These are phyloP conservation scores for Anthoptus insignis DNA, from an alignment of 2,888 invertebrate genomes.

Conservation along the genomic window DNA sequence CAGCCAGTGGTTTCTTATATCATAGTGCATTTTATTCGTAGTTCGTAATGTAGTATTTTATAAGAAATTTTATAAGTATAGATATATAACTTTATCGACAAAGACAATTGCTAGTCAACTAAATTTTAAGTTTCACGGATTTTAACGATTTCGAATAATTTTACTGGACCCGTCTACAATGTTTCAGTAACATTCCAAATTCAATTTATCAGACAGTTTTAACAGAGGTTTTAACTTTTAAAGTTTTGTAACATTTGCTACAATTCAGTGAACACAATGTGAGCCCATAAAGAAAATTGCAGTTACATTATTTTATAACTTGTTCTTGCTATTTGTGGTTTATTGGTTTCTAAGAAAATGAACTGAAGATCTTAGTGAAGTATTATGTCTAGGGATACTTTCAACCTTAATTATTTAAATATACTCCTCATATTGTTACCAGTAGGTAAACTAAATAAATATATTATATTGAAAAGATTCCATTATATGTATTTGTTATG, in stretches of 20 bases:
- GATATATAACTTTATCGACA: constrained; percentile 7
- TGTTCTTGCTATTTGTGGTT: background rate
- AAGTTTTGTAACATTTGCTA: constrained; percentile 23
- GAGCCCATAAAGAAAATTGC: constrained; percentile 1
- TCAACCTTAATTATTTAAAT: no score
- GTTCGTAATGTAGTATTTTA: no score
- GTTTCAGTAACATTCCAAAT: constrained; percentile 27
- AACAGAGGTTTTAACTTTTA: constrained; percentile 21
- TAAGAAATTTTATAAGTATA: no score
- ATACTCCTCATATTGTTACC: no score
- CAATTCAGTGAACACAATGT: constrained; percentile 7
- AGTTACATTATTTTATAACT: background rate
- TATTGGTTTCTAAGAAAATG: background rate
- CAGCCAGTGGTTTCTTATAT: no score
- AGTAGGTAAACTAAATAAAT: no score
- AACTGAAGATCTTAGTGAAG: background rate
- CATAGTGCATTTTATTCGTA: no score
- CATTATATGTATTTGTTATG: no score
- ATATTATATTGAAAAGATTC: no score
- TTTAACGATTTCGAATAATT: constrained; percentile 32
- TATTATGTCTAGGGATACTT: no score
- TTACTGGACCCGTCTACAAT: constrained; percentile 24
- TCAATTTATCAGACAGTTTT: constrained; percentile 26
- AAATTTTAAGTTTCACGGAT: constrained; percentile 14
- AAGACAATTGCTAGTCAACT: constrained; percentile 15